Evolutionary conservation across 35 echinoderm and acorn worm species (phyloP), one percentile per base, ranked within the genome.

Genomic region (Ophioderma brevispina): DNA sequence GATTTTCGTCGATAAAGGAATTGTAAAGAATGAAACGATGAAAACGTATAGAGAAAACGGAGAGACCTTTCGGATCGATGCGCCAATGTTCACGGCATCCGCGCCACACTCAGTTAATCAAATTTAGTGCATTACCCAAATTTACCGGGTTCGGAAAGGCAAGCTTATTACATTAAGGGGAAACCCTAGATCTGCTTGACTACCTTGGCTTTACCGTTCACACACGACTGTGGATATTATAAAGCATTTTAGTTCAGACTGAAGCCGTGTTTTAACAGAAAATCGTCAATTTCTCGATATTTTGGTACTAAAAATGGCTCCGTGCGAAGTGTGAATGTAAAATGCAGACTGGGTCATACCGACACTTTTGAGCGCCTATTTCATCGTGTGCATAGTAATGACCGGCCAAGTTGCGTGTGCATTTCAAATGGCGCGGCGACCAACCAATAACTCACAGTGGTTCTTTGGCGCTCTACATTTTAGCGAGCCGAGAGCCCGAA

Each of bases 81-180:
- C 32, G 37, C 49, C 83, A 85, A 70, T 85, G 46, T 64, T 59
- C 37, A 59, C 83, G 35, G 83, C 63, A 64, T 85, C 83, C 83
- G 37, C 35, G 32, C 35, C 83, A 36, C 83, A 59, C 50, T 37
- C 36, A 52, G 52, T 85, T 85, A 85, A 85, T 85, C 63, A 59
- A 85, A 85, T 85, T 59, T 64, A 36, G 52, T 85, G 83, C 83
- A 85, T 85, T 85, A 85, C 83, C 83, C 83, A 85, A 85, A 85
- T 64, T 85, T 85, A 64, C 36, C 83, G 83, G 63, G 83, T 85
- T 59, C 83, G 83, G n/a, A 35, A 85, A 63, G 83, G 83, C 83
- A 34, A 36, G 50, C 43, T 85, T 85, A 85, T 85, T 85, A 59
- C 83, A 85, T 85, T 85, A 85, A 31, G 34, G 21, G 25, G 83